A percentile compares a stretch with the other conserved stretches of the same genome.
Conservation (phyloP, 2,113 vertebrate genomes). For the Aleadryas rufinucha region DNA sequence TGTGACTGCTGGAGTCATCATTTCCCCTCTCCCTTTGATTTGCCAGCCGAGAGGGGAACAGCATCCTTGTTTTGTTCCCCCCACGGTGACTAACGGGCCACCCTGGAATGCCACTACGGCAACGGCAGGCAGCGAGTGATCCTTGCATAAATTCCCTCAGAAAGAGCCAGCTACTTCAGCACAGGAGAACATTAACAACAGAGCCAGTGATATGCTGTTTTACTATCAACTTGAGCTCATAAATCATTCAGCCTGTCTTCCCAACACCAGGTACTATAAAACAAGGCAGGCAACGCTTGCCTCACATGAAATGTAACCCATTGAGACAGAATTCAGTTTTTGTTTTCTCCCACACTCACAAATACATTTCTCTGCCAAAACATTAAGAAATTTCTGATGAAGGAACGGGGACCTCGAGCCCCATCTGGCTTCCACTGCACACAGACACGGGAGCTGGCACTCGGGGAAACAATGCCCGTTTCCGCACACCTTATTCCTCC, state of each 20-base stretch:
- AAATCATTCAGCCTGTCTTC: conserved; percentile 27
- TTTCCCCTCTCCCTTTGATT: neutral
- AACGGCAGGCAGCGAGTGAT: neutral
- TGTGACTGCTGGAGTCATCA: neutral
- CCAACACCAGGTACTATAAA: conserved; percentile 38
- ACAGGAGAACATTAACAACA: neutral
- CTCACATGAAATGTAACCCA: neutral
- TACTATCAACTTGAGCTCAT: conserved; percentile 44
- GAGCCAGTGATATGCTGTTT: conserved; percentile 3
- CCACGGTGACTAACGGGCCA: neutral
- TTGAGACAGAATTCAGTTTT: neutral
- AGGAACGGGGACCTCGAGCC: neutral
- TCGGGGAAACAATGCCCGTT: neutral
- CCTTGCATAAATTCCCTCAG: neutral
- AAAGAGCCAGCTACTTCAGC: conserved; percentile 9
- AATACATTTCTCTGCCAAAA: neutral
- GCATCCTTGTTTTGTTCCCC: neutral
- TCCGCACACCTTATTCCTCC: neutral
- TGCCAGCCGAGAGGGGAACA: neutral
- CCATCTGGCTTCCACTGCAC: neutral
- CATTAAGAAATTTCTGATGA: neutral
- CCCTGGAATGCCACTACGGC: neutral
- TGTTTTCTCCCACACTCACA: neutral
- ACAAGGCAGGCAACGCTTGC: neutral
- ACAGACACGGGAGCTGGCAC: neutral